A percentile compares a stretch with the other conserved stretches of the same genome.
These are phyloP conservation scores for Ispidina picta DNA, from an alignment of 2,797 vertebrate species.

Conservation along the genomic window DNA sequence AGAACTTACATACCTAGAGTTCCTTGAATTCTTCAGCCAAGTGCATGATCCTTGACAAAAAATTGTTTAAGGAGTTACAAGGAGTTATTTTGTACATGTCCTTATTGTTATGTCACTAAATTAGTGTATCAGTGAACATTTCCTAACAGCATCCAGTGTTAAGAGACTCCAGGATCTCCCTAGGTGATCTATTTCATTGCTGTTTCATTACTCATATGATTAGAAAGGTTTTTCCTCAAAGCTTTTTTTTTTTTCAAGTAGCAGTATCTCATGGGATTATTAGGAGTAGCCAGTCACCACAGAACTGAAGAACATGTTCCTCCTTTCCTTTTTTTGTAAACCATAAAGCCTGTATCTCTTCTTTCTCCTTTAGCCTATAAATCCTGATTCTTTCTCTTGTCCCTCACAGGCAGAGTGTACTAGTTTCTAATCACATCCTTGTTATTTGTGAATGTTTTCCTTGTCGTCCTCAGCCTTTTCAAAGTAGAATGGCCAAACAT, in stretches of 20 bases:
- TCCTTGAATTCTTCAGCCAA: neutral
- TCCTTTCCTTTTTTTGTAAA: neutral
- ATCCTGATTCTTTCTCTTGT: neutral
- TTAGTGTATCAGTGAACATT: neutral
- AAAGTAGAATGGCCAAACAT: neutral
- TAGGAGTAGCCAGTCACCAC: neutral
- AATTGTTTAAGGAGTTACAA: neutral
- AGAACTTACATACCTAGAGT: neutral
- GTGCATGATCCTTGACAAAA: neutral
- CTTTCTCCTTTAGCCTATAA: neutral
- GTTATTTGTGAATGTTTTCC: neutral
- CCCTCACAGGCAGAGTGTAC: neutral
- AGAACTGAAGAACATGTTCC: neutral
- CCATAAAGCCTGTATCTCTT: neutral
- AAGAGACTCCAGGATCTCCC: neutral
- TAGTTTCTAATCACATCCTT: neutral
- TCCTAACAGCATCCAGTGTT: neutral
- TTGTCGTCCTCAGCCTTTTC: neutral
- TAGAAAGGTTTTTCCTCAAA: neutral
- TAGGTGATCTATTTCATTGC: neutral
- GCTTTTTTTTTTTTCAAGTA: neutral
- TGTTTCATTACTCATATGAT: neutral
- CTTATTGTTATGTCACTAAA: neutral
- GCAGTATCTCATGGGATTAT: neutral
- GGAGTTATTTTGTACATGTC: neutral